These are phyloP conservation scores for Mesitornis unicolor DNA, from an alignment of 2,113 vertebrate genomes.

Conservation along the genomic window DNA sequence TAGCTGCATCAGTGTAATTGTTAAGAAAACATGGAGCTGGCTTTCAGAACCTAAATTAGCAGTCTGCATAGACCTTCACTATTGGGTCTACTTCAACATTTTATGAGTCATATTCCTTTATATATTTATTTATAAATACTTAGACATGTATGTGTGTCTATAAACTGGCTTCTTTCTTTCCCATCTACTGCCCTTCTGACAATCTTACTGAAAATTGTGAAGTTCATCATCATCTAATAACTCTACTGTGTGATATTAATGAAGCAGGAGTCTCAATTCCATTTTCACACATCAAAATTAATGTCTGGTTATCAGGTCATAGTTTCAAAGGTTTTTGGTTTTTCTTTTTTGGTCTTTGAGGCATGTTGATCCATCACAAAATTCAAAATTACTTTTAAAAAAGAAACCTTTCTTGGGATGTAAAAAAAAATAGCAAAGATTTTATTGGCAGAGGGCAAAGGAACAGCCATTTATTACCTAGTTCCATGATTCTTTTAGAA, in stretches of 20 bases:
- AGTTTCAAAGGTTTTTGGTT: background rate
- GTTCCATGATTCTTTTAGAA: background rate
- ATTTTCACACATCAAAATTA: background rate
- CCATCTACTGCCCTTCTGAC: background rate
- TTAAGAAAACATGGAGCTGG: background rate
- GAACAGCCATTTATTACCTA: background rate
- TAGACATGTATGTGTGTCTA: rapidly evolving
- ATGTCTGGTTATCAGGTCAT: background rate
- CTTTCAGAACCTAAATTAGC: background rate
- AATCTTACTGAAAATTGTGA: background rate
- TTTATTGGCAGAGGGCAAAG: background rate
- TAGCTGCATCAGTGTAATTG: background rate
- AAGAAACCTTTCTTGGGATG: background rate
- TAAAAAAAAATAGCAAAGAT: background rate
- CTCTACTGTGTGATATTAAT: background rate
- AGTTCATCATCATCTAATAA: background rate
- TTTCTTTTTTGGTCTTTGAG: background rate
- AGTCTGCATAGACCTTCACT: background rate
- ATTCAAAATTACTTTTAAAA: background rate
- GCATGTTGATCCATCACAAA: background rate
- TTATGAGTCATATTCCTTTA: background rate
- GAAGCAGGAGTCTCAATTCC: background rate
- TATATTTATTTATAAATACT: background rate
- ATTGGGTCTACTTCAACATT: background rate
- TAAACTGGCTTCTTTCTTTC: background rate